Evolutionary conservation across 1,140 invertebrate genomes (phyloP).

Genomic region (Drosophila biarmipes): DNA sequence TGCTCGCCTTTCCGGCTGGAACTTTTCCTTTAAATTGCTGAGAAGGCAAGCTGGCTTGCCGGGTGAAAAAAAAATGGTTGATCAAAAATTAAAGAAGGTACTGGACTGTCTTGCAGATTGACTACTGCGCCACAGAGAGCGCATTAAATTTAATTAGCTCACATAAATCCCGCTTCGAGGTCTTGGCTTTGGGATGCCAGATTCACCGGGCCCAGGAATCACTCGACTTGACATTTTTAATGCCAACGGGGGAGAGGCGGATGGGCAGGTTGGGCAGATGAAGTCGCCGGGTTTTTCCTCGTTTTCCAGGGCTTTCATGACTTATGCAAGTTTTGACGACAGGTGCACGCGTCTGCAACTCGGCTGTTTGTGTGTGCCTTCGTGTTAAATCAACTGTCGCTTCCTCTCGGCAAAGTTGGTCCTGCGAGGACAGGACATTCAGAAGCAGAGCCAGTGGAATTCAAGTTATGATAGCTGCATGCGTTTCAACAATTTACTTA

Average conservation of each 20-base stretch:
- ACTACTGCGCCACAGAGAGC: conserved; percentile 53
- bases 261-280: not conserved
- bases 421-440: conserved; percentile 43
- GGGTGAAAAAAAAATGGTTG: conserved; percentile 32
- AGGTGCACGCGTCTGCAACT: conserved; percentile 61
- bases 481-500: conserved; percentile 72
- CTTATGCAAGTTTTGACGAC: conserved; percentile 81
- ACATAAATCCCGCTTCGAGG: conserved; percentile 61
- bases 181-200: conserved; percentile 14
- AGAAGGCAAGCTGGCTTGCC: not conserved
- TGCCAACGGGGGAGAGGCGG: conserved; percentile 22
- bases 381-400: conserved; percentile 81
- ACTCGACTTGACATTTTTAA: conserved; percentile 71
- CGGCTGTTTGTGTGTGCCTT: conserved; percentile 30
- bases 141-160: conserved; percentile 80
- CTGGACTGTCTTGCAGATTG: conserved; percentile 20
- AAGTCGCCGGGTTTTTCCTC: not conserved
- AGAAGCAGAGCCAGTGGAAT: conserved; percentile 34
- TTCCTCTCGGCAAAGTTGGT: conserved; percentile 77
- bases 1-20: conserved; percentile 28
- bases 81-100: conserved; percentile 60
- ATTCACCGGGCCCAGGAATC: conserved; percentile 34
- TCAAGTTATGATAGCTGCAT: conserved; percentile 75
- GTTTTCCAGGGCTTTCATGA: conserved; percentile 63
- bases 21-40: conserved; percentile 38